These are phyloP conservation scores for Pagrus major DNA, from an alignment of 2,113 vertebrate species.

Conservation along the genomic window DNA sequence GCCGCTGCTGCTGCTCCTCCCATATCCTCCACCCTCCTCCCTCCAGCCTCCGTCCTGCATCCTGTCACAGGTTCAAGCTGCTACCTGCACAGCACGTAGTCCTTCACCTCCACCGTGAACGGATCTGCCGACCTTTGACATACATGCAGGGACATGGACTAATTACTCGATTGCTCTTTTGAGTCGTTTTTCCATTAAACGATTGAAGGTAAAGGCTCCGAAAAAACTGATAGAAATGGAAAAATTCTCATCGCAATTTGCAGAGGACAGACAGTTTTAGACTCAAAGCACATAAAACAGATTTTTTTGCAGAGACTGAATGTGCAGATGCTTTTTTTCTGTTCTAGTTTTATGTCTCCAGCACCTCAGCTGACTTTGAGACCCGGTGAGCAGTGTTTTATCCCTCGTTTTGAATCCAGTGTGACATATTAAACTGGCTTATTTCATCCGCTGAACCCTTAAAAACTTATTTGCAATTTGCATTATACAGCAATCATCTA, in stretches of 20 bases:
- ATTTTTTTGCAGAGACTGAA: too few relatives aligned
- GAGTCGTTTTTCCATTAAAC: background rate
- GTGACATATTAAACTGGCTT: too few relatives aligned
- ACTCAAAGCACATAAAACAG: too few relatives aligned
- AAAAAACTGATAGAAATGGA: background rate
- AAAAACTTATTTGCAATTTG: background rate
- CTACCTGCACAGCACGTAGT: background rate
- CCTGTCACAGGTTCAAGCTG: conserved; percentile 1
- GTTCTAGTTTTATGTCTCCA: too few relatives aligned
- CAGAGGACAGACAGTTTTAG: too few relatives aligned
- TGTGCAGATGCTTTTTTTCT: too few relatives aligned
- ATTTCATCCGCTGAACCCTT: background rate
- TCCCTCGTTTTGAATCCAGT: too few relatives aligned
- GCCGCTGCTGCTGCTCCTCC: background rate
- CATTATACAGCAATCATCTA: too few relatives aligned
- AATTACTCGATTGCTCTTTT: too few relatives aligned
- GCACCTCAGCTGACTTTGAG: too few relatives aligned
- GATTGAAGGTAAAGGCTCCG: background rate
- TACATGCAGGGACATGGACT: background rate
- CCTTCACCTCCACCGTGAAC: background rate
- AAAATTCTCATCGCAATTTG: background rate
- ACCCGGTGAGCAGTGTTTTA: too few relatives aligned
- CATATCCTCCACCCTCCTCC: background rate
- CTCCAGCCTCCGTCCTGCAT: background rate
- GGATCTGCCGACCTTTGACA: background rate